Percentiles rank a stretch among this genome's conserved stretches.
These are phyloP conservation scores for Lanius collurio DNA, from an alignment of 2,113 vertebrate species.

Conservation along the genomic window DNA sequence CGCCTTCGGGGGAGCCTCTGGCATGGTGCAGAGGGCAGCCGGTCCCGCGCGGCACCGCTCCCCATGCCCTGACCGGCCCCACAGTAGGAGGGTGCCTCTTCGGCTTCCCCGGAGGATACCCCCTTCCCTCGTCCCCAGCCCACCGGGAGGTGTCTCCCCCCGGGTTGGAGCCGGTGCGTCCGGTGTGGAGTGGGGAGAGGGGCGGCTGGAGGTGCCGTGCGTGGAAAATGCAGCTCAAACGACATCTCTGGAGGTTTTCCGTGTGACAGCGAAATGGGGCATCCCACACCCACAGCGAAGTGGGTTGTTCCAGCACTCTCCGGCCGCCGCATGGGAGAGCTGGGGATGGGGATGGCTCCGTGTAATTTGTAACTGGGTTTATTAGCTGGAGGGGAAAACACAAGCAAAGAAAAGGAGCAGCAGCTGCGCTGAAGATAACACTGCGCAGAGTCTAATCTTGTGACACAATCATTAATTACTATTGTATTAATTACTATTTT, in stretches of 20 bases:
- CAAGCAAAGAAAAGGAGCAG: conserved; percentile 11
- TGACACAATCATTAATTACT: conserved; percentile 62
- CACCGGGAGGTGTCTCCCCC: not conserved
- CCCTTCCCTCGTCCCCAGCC: not conserved
- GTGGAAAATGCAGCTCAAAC: not conserved
- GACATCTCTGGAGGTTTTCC: not conserved
- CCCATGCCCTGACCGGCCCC: not conserved
- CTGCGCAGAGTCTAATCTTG: conserved; percentile 17
- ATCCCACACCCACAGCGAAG: not conserved
- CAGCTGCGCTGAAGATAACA: conserved; percentile 50
- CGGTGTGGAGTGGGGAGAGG: too few relatives aligned
- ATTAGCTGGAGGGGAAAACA: conserved; percentile 34
- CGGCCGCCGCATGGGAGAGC: not conserved
- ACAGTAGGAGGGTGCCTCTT: not conserved
- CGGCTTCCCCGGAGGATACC: not conserved
- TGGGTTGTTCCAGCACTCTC: not conserved
- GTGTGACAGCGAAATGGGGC: not conserved
- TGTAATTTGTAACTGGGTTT: not conserved
- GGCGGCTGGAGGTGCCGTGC: not conserved
- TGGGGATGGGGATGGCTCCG: not conserved
- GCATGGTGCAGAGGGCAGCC: not conserved
- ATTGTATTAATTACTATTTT: conserved; percentile 58
- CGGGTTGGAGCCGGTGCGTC: not conserved
- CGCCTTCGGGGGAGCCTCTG: not conserved
- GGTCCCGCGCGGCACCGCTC: not conserved